Evolutionary conservation across 1,140 invertebrate species (phyloP), one percentile per base, ranked within the genome.

Genomic region (Tetramorium alpestre): DNA sequence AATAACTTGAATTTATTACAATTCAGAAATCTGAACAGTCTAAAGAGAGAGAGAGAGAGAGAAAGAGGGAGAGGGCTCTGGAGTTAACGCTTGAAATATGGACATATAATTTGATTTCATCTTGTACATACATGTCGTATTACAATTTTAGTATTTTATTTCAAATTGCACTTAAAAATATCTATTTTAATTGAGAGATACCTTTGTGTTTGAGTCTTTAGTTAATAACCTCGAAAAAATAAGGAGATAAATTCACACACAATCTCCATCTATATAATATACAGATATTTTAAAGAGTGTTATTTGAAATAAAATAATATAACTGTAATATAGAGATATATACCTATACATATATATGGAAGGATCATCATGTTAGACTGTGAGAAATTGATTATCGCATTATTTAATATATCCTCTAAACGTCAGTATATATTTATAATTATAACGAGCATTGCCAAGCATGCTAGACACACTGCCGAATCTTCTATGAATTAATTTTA

Each of bases 401-500:
- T 92, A 93, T 93, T 94, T 94, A 94, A 93, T 92, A 94, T 81
- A 93, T 92, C 72, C 88, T 75, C 84, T 93, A 94, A 90, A 92
- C 88, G 91, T 94, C 92, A 91, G 49, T 67, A 86, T 91, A 93
- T 85, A 92, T 73, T 82, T 93, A 93, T 94, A 94, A 90, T 93
- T 91, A 93, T 92, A 91, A 93, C 93, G 86, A 94, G 91, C 94
- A 91, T 91, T 94, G 93, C 93, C 93, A 93, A 93, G 94, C 93
- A 91, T 92, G 93, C 94, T 94, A 94, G 89, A 94, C 92, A 94
- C 94, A 95, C 95, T 95, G 95, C 95, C 95, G 94, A 95, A 95
- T 85, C 91, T 94, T 95, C 91, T 94, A 94, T 93, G 92, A 91
- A 92, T 93, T 94, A 93, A 93, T 95, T 94, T 94, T 93, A 94